Evolutionary conservation across 1,140 invertebrate genomes (phyloP).

Genomic region (Drosophila insularis): DNA sequence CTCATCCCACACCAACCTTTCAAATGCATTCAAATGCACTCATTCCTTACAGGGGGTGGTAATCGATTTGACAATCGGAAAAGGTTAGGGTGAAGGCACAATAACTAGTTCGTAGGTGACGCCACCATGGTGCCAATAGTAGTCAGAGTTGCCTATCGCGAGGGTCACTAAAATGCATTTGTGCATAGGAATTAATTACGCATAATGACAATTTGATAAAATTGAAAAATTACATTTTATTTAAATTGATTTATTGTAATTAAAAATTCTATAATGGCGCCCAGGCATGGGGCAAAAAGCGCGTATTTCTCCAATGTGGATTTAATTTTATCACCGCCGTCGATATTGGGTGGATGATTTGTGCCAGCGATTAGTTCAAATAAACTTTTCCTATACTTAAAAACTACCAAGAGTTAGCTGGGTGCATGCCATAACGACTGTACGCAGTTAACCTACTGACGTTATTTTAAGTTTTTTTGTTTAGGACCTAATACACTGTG

Average conservation of each 20-base stretch:
- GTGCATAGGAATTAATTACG: slow-evolving; percentile 81
- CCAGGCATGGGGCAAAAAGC: slow-evolving; percentile 14
- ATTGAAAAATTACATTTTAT: slow-evolving; percentile 81
- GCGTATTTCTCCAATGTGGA: slow-evolving; percentile 36
- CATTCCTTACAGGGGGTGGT: background rate
- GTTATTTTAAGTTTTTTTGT: too few species aligned
- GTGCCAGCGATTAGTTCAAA: slow-evolving; percentile 33
- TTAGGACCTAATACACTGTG: too few species aligned
- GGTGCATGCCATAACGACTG: too few species aligned
- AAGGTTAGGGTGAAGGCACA: background rate
- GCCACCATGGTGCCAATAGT: slow-evolving; percentile 25
- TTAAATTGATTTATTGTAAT: slow-evolving; percentile 80
- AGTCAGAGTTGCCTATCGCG: slow-evolving; percentile 23
- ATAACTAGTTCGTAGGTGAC: slow-evolving; percentile 23
- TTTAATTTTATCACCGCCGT: slow-evolving; percentile 41
- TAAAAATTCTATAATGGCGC: slow-evolving; percentile 72
- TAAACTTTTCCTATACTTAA: background rate
- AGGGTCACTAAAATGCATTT: slow-evolving; percentile 65
- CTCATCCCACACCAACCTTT: background rate
- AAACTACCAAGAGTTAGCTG: too few species aligned
- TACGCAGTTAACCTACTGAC: too few species aligned
- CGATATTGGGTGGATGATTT: slow-evolving; percentile 19
- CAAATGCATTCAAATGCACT: background rate
- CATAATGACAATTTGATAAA: slow-evolving; percentile 82
- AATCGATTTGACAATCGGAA: slow-evolving; percentile 36